Percentiles rank a stretch among this genome's conserved stretches.
Conservation (phyloP, 2,888 invertebrate genomes). For the Selenia dentaria region DNA sequence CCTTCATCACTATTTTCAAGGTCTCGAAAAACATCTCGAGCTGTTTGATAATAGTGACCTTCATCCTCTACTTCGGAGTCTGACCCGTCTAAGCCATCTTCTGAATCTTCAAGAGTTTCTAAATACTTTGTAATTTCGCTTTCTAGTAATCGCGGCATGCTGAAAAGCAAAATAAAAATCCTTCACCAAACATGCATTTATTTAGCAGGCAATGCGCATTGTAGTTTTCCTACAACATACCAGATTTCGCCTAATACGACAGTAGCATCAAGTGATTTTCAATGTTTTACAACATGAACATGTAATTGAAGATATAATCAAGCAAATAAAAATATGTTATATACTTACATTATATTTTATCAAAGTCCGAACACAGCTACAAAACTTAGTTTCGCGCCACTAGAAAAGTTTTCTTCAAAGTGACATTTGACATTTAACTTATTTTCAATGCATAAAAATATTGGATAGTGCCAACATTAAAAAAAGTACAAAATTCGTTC, state of each 20-base stretch:
- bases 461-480: slow-evolving; percentile 40
- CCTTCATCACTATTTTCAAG: slow-evolving; percentile 43
- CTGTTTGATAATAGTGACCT: too few relatives aligned
- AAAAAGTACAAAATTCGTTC: slow-evolving; percentile 37
- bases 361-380: slow-evolving; percentile 32
- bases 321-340: too few relatives aligned
- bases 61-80: slow-evolving; percentile 45
- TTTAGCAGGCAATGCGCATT: slow-evolving; percentile 43
- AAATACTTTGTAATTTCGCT: slow-evolving; percentile 46
- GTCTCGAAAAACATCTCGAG: slow-evolving; percentile 43
- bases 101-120: slow-evolving; percentile 46
- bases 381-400: slow-evolving; percentile 41
- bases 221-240: slow-evolving; percentile 43
- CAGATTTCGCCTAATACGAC: slow-evolving; percentile 37
- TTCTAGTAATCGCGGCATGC: slow-evolving; percentile 45
- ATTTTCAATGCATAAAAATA: slow-evolving; percentile 37
- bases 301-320: slow-evolving; percentile 38
- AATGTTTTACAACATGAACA: slow-evolving; percentile 41
- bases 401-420: slow-evolving; percentile 39
- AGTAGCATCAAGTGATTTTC: slow-evolving; percentile 38
- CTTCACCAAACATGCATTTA: slow-evolving; percentile 45
- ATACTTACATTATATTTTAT: slow-evolving; percentile 40
- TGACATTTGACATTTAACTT: slow-evolving; percentile 37
- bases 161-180: slow-evolving; percentile 44
- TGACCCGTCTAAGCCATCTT: slow-evolving; percentile 44